A percentile compares a stretch with the other conserved stretches of the same genome.
phyloP scores from a whole-genome alignment of 2,113 vertebrate species.

The Orycteropus afer region DNA sequence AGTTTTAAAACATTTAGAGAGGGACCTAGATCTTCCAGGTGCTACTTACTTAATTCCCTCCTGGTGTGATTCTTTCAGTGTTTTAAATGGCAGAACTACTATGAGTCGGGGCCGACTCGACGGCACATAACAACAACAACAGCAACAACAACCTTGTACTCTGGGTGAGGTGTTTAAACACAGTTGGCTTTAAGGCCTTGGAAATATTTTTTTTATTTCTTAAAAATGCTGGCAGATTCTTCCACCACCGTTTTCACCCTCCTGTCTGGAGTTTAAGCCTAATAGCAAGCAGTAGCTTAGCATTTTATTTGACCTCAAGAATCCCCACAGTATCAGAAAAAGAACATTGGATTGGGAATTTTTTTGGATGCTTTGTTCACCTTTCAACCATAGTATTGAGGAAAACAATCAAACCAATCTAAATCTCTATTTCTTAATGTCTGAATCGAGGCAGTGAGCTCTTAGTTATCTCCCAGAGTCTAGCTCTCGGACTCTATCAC shows the following conservation, averaged over 20 bases:
- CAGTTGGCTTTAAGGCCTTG: background rate
- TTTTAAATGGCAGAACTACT: background rate
- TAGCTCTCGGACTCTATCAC: background rate
- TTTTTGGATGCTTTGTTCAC: background rate
- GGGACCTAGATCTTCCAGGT: background rate
- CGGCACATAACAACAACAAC: too few species aligned
- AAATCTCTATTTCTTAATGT: background rate
- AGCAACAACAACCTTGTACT: too few species aligned
- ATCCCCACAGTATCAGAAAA: background rate
- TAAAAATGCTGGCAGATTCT: background rate
- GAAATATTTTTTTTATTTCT: slow-evolving; percentile 8
- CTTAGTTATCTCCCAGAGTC: background rate
- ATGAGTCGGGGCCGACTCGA: too few species aligned
- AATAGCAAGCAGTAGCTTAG: background rate
- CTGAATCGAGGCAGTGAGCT: background rate
- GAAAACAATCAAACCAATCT: background rate
- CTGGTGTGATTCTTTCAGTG: background rate
- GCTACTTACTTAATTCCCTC: background rate
- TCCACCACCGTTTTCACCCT: background rate
- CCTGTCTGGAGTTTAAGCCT: background rate
- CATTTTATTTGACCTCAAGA: background rate
- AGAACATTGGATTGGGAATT: background rate
- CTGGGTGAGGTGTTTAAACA: background rate
- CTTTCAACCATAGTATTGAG: background rate
- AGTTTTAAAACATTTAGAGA: background rate